phyloP scores from a whole-genome alignment of 2,797 vertebrate genomes.

The Periparus ater region DNA sequence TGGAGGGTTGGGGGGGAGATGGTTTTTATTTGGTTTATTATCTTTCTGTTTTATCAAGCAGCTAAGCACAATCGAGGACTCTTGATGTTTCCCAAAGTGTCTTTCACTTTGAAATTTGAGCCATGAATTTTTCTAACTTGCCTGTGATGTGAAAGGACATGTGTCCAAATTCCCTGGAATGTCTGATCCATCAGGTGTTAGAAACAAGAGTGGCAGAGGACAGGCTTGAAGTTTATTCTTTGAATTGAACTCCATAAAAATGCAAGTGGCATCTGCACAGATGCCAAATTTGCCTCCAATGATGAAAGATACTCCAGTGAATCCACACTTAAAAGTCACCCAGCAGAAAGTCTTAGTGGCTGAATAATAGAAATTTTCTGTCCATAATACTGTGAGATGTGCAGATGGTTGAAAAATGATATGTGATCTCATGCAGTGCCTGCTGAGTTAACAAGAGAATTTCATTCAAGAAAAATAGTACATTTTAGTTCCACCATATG shows the following conservation, averaged over 20 bases:
- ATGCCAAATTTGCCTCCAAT: not conserved
- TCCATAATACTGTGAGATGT: constrained; percentile 34
- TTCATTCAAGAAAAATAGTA: constrained; percentile 58
- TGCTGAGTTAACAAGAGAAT: constrained; percentile 74
- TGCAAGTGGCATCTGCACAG: not conserved
- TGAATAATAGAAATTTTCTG: constrained; percentile 47
- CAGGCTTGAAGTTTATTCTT: not conserved
- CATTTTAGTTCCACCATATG: constrained; percentile 61
- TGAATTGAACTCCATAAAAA: not conserved
- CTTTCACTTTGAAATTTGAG: not conserved
- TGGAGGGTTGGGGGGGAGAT: not conserved
- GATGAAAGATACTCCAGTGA: not conserved
- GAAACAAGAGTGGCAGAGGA: not conserved
- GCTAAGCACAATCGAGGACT: not conserved
- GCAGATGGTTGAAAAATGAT: constrained; percentile 68
- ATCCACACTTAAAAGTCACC: constrained; percentile 16
- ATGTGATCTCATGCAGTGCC: constrained; percentile 52
- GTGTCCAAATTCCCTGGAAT: not conserved
- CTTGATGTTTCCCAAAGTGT: not conserved
- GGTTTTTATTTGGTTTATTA: not conserved
- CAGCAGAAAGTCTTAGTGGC: constrained; percentile 34
- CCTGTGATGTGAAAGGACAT: not conserved
- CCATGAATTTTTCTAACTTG: not conserved
- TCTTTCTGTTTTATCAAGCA: not conserved
- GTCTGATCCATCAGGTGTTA: accelerated